Percentiles rank a stretch among this genome's conserved stretches.
Evolutionary conservation across 2,797 vertebrate species (phyloP).

Genomic region (Poeciliopsis infans): DNA sequence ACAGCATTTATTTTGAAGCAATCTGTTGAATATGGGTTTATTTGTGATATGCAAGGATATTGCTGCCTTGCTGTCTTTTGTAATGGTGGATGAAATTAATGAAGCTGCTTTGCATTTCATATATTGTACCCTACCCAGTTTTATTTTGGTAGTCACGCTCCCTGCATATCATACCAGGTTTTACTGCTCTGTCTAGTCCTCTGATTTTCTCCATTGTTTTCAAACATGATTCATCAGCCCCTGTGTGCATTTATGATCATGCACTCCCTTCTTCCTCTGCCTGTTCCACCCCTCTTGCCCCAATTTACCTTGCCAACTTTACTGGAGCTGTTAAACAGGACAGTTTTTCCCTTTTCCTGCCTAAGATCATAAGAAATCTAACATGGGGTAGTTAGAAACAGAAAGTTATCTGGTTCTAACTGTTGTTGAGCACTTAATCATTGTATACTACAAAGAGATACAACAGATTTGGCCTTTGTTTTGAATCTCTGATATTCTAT

Average conservation of each 20-base stretch:
- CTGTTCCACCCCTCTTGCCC: background rate
- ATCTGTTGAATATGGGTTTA: background rate
- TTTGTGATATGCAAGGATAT: background rate
- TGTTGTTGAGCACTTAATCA: conserved; percentile 27
- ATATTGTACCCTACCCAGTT: background rate
- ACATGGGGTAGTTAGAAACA: background rate
- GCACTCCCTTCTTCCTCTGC: background rate
- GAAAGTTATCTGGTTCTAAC: conserved; percentile 14
- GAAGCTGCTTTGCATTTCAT: background rate
- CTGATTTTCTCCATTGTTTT: conserved; percentile 4
- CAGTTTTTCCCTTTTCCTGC: background rate
- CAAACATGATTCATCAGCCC: background rate
- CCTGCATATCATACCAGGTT: background rate
- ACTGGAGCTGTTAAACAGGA: background rate
- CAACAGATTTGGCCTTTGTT: conserved; percentile 55
- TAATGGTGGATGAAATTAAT: background rate
- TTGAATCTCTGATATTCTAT: conserved; percentile 45
- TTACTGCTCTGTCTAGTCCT: background rate
- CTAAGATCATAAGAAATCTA: background rate
- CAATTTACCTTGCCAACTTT: background rate
- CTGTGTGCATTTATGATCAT: conserved; percentile 1
- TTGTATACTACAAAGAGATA: conserved; percentile 51
- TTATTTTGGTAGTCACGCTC: background rate
- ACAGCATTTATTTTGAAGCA: background rate
- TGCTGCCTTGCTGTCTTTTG: background rate